These are phyloP conservation scores for Panorpa germanica DNA, from an alignment of 2,888 invertebrate species.

Conservation along the genomic window DNA sequence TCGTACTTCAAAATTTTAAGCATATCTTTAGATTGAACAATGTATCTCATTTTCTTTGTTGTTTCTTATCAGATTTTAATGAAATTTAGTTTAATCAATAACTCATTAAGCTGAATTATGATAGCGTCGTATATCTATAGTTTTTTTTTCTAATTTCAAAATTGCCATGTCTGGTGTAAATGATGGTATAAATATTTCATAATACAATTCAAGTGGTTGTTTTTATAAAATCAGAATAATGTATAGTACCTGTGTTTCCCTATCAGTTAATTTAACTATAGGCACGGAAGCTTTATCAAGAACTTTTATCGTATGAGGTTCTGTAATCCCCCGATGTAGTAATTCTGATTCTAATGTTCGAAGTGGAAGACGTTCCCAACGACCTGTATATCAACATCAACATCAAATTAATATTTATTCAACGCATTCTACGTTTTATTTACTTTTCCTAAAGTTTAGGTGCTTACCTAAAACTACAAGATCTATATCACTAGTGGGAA, in stretches of 20 bases:
- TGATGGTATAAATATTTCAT: too few relatives aligned
- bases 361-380: slow-evolving; percentile 82
- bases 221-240: too few relatives aligned
- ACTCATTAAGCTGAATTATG: too few relatives aligned
- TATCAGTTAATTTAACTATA: slow-evolving; percentile 92
- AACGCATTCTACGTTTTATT: not conserved
- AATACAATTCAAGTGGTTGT: too few relatives aligned
- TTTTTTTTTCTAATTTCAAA: too few relatives aligned
- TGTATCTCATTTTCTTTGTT: too few relatives aligned
- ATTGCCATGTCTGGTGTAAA: too few relatives aligned
- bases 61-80: too few relatives aligned
- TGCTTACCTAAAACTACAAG: slow-evolving; percentile 38
- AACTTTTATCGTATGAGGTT: slow-evolving; percentile 81
- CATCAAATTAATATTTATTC: slow-evolving; percentile 27
- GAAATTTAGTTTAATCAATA: too few relatives aligned
- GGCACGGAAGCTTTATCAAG: slow-evolving; percentile 97
- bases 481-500: slow-evolving; percentile 81
- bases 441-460: slow-evolving; percentile 4
- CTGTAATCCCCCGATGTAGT: slow-evolving; percentile 74
- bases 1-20: too few relatives aligned
- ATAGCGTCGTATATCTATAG: too few relatives aligned
- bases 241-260: slow-evolving; percentile 40
- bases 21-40: too few relatives aligned
- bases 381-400: slow-evolving; percentile 36
- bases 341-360: slow-evolving; percentile 83